phyloP scores from a whole-genome alignment of 1,140 invertebrate species.

The Amyelois transitella region DNA sequence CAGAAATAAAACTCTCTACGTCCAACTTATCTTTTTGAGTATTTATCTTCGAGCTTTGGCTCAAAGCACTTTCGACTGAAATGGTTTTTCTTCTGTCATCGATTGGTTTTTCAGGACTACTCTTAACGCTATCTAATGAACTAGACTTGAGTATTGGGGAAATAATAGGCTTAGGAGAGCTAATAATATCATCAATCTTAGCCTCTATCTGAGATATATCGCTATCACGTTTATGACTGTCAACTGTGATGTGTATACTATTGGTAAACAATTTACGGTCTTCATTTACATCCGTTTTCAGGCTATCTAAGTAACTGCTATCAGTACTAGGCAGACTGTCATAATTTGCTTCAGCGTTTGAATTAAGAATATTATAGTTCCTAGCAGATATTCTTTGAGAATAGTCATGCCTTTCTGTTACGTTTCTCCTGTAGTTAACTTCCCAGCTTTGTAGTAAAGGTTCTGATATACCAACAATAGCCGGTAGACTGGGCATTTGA shows the following conservation, averaged over 20 bases:
- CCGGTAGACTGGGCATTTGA: slow-evolving; percentile 70
- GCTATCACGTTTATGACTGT: slow-evolving; percentile 57
- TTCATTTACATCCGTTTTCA: slow-evolving; percentile 54
- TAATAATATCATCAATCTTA: slow-evolving; percentile 73
- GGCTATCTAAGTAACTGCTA: slow-evolving; percentile 65
- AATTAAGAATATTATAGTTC: slow-evolving; percentile 52
- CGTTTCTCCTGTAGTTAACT: slow-evolving; percentile 68
- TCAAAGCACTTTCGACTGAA: slow-evolving; percentile 66
- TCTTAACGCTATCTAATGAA: slow-evolving; percentile 76
- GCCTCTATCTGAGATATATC: slow-evolving; percentile 71
- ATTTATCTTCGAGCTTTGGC: slow-evolving; percentile 34
- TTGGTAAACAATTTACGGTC: slow-evolving; percentile 57
- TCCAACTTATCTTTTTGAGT: slow-evolving; percentile 37
- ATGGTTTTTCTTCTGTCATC: slow-evolving; percentile 68
- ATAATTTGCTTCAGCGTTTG: slow-evolving; percentile 48
- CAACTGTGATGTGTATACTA: slow-evolving; percentile 55
- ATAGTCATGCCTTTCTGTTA: slow-evolving; percentile 59
- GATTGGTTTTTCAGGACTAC: slow-evolving; percentile 66
- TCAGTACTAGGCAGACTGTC: slow-evolving; percentile 66
- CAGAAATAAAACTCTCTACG: slow-evolving; percentile 58
- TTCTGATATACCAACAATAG: slow-evolving; percentile 71
- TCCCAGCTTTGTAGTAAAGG: slow-evolving; percentile 73
- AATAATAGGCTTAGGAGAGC: slow-evolving; percentile 69
- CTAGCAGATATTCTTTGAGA: slow-evolving; percentile 56
- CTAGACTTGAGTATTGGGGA: slow-evolving; percentile 70